Base-by-base conservation (phyloP, 2,888 invertebrate species). In the Ceratothoa steindachneri region DNA sequence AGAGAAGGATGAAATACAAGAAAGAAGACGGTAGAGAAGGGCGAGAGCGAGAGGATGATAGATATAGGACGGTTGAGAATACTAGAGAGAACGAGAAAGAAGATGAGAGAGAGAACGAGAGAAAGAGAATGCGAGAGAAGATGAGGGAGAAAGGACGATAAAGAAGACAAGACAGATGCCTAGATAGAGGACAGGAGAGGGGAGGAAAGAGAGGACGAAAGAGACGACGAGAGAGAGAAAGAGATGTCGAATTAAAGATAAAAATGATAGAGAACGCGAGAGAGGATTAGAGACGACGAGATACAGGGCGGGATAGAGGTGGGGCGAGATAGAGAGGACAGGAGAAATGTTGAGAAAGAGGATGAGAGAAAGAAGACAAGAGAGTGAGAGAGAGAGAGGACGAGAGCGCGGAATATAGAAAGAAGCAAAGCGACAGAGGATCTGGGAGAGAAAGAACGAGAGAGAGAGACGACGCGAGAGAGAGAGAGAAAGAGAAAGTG, bases 71-170 rank as follows among this genome's bases (percentile, higher is more conserved):
- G 51, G 31, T 30, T 30, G 68, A 68, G 51, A 51, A 22, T 19
- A 31, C 29, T n/a, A 51, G 68, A 51, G 68, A 51, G 51, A 68
- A 22, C 15, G 51, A 41, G 51, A 51, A 22, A 51, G 68, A 41
- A 22, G 31, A 31, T 30, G 68, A 41, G 51, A 67, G 51, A 51
- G 68, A 51, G 68, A 68, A 22, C 29, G 68, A 51, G 28, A 51
- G 5, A 51, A 31, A 51, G 51, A 68, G 51, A 68, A 31, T 19
- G 51, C 29, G 51, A 68, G 68, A 51, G 31, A 68, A 4, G 31
- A 31, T n/a, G 67, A 30, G 30, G 31, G 24, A 31, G 30, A 30
- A 51, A 51, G 52, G 1, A 2, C 1, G 1, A 19, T n/a, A 51
- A 51, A n/a, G 52, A 51, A 3, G 19, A 3, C n/a, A n/a, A 51